Base-by-base conservation (phyloP, 2,888 invertebrate genomes). In the Falcaria lacertinaria region DNA sequence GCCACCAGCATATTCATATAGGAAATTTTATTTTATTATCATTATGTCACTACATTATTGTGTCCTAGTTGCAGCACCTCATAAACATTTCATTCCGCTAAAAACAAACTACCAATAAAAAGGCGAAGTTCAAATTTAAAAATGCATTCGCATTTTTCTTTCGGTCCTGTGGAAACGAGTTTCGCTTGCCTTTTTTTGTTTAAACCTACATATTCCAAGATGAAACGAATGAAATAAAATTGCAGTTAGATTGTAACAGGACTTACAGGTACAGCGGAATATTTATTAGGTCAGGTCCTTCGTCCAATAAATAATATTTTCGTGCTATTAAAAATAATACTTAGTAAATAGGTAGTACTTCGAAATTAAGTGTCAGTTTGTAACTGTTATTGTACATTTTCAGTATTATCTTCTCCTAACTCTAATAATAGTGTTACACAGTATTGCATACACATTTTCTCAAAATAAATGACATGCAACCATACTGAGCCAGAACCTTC, bases 401-500 rank as follows among this genome's bases (percentile, higher is more conserved):
- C n/a, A n/a, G n/a, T n/a, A n/a, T n/a, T n/a, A n/a, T n/a, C n/a
- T n/a, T n/a, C n/a, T n/a, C n/a, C n/a, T n/a, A n/a, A n/a, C n/a
- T n/a, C n/a, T n/a, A n/a, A n/a, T n/a, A n/a, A n/a, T n/a, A n/a
- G n/a, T n/a, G n/a, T n/a, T n/a, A n/a, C n/a, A 63, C 58, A 54
- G 60, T 71, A 71, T 71, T 65, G 69, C 69, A 71, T 69, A 69
- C 64, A 69, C 64, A 67, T 70, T 75, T 73, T 74, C 73, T 69
- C 72, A 74, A 79, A 80, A 82, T 77, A 80, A 82, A 83, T 79
- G 77, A 77, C 77, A 65, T 59, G n/a, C n/a, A n/a, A n/a, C 58
- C 66, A 74, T 75, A 82, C 81, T 84, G 83, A 81, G 82, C 83
- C 62, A 80, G 74, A 81, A 81, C 68, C 69, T 65, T 52, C 52